Percentiles rank a stretch among this genome's conserved stretches.
Conservation (phyloP, 2,888 invertebrate species). For the Apeira syringaria region DNA sequence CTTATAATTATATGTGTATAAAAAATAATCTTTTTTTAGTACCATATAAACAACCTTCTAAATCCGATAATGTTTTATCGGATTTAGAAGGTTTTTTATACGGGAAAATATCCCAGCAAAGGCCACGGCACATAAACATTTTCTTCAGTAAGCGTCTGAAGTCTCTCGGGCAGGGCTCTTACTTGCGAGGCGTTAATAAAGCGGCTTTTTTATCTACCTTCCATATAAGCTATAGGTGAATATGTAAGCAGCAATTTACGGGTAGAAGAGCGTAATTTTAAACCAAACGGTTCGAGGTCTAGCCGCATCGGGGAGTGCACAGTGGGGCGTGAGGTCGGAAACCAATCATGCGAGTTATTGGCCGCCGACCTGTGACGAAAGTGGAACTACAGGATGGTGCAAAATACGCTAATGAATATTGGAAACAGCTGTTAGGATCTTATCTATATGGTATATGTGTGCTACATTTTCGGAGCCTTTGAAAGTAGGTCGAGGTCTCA, state of each 20-base stretch:
- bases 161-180: constrained; percentile 7
- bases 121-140: constrained; percentile 15
- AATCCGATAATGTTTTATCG: constrained; percentile 7
- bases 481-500: no score
- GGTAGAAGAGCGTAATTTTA: constrained; percentile 19
- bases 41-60: no score
- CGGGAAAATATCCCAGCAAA: constrained; percentile 7
- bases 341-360: constrained; percentile 61
- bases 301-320: constrained; percentile 12
- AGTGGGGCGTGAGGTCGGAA: constrained; percentile 23
- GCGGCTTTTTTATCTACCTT: constrained; percentile 11
- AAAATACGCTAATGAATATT: no score
- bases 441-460: no score
- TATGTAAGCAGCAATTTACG: constrained; percentile 8
- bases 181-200: constrained; percentile 4
- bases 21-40: no score
- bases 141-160: constrained; percentile 14
- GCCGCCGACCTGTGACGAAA: constrained; percentile 46
- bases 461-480: no score
- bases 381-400: constrained; percentile 12
- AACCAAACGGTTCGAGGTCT: constrained; percentile 18
- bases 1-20: no score
- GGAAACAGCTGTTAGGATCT: constrained; percentile 33
- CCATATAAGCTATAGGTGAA: constrained; percentile 9
- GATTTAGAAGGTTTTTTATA: no score